Evolutionary conservation across 92 coral and sea anemone genomes (phyloP).

Genomic region (Desmophyllum pertusum): DNA sequence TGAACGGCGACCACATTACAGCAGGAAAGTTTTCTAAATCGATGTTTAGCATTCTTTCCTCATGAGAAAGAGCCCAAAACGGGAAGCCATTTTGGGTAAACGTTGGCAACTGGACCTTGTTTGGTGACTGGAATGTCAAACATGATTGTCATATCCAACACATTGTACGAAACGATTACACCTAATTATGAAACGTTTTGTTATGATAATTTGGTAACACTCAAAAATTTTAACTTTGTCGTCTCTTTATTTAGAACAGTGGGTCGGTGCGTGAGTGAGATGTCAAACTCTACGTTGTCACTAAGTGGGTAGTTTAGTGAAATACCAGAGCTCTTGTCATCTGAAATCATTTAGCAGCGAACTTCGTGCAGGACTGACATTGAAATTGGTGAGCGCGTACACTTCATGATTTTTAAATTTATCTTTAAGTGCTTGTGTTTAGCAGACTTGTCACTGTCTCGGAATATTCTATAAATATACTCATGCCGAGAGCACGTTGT

Average conservation of each 20-base stretch:
- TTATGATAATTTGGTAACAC: conserved; percentile 43
- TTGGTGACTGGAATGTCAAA: conserved; percentile 43
- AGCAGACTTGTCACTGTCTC: conserved; percentile 34
- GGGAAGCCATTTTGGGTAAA: conserved; percentile 47
- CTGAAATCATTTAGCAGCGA: conserved; percentile 17
- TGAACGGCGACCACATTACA: not conserved
- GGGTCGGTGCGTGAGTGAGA: conserved; percentile 54
- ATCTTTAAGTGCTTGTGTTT: conserved; percentile 3
- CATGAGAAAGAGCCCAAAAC: conserved; percentile 7
- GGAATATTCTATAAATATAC: conserved; percentile 23
- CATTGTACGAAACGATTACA: conserved; percentile 63
- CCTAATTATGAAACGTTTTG: conserved; percentile 56
- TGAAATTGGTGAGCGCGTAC: conserved; percentile 12
- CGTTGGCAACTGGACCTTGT: conserved; percentile 24
- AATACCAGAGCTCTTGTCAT: conserved; percentile 27
- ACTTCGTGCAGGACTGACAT: conserved; percentile 5
- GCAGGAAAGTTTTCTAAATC: conserved; percentile 16
- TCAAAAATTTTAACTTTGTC: conserved; percentile 48
- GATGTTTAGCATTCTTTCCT: conserved; percentile 34
- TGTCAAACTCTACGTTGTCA: conserved; percentile 12
- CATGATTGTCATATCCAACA: conserved; percentile 44
- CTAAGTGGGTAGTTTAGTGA: conserved; percentile 14
- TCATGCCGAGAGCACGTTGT: conserved; percentile 18
- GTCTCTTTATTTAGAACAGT: conserved; percentile 45
- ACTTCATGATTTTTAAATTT: not conserved